Evolutionary conservation across 2,888 invertebrate species (phyloP).

Genomic region (Drosophila sordidula): DNA sequence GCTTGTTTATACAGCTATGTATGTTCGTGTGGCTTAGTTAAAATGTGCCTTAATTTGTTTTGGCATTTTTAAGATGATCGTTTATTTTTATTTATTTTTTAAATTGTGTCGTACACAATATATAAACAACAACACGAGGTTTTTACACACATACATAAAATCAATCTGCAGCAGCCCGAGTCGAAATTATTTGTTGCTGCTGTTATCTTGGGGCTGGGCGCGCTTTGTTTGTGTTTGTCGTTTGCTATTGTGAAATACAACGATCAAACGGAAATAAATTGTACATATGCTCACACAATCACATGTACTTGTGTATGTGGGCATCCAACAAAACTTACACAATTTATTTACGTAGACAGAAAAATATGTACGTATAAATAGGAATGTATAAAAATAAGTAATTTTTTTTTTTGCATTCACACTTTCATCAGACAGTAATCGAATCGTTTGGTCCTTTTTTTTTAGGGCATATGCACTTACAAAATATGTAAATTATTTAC

Average conservation of each 20-base stretch:
- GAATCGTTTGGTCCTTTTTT: too few relatives aligned
- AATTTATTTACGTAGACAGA: constrained; percentile 23
- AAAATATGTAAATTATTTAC: too few relatives aligned
- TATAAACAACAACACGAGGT: constrained; percentile 8
- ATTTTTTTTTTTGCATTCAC: background rate
- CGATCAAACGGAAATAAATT: constrained; percentile 50
- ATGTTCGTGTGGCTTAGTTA: constrained; percentile 8
- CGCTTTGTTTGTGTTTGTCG: constrained; percentile 24
- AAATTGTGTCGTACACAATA: constrained; percentile 15
- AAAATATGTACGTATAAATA: constrained; percentile 26
- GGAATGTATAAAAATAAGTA: constrained; percentile 11
- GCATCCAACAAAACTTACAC: constrained; percentile 40
- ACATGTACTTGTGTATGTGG: constrained; percentile 3
- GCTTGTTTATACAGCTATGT: constrained; percentile 11
- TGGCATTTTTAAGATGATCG: constrained; percentile 20
- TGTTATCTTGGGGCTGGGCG: constrained; percentile 44
- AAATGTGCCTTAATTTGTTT: constrained; percentile 25
- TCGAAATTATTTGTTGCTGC: constrained; percentile 19
- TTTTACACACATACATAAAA: background rate
- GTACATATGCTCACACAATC: constrained; percentile 11
- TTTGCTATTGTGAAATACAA: constrained; percentile 38
- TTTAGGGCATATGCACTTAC: too few relatives aligned
- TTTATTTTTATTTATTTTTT: constrained; percentile 19
- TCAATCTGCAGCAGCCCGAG: constrained; percentile 14
- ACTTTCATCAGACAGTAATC: background rate